Evolutionary conservation across 1,140 invertebrate species (phyloP), one percentile per base, ranked within the genome.

Genomic region (Drosophila repletoides): DNA sequence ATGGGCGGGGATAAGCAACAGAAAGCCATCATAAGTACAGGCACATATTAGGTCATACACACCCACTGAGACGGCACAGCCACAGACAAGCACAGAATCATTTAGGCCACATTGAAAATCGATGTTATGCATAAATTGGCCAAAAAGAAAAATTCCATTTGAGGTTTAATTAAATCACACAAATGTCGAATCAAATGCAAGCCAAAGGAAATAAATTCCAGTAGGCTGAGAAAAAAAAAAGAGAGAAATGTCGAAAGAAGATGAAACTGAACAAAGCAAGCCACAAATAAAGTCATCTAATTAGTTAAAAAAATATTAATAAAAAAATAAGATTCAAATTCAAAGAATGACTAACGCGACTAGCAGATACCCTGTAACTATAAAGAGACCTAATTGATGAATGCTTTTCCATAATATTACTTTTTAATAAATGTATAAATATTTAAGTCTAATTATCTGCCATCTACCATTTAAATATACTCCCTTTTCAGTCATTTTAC

Each of bases 151-250:
- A 68, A 58, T 80, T 80, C 71, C 70, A 68, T 86, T 80, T 80
- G 71, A 51, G 63, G 69, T 86, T 86, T 86, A 84, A 84, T 84
- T 86, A 84, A 84, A 86, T 84, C 80, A 84, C 66, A 61, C 71
- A 56, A 75, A 68, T 84, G 69, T 55, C 63, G n/a, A 81, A 77
- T 73, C 41, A 70, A 31, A 52, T 45, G 46, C 46, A 52, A 38
- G 45, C 64, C 14, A 40, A 61, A 29, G 45, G 48, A 31, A 68
- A 68, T 52, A 40, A 45, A 51, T 22, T 24, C 22, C n/a, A n/a
- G n/a, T n/a, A n/a, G n/a, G n/a, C n/a, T n/a, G n/a, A 10, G n/a
- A 36, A 40, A 48, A 3, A 41, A 10, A 0, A 19, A 28, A 33
- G 59, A 38, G 12, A 38, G 22, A 43, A 28, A 22, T 36, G 24